These are phyloP conservation scores for Thamnophis sirtalis DNA, from an alignment of 2,113 vertebrate species.

Conservation along the genomic window DNA sequence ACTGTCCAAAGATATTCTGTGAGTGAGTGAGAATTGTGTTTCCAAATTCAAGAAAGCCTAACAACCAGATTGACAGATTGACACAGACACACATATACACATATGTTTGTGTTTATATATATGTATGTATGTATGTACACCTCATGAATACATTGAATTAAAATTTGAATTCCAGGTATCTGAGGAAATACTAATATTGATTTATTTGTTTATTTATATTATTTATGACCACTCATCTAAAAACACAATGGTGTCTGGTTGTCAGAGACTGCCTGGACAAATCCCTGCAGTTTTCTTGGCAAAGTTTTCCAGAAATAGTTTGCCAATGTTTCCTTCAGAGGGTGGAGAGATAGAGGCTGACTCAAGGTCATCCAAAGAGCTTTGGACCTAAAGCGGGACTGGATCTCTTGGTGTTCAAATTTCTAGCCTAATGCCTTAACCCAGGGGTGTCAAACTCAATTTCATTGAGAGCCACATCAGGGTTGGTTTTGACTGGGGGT, in stretches of 20 bases:
- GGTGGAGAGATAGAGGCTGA: too few relatives aligned
- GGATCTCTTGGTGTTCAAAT: too few relatives aligned
- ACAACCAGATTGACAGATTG: background rate
- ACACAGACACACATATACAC: background rate
- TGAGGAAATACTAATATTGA: background rate
- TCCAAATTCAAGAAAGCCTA: background rate
- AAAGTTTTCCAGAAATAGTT: too few relatives aligned
- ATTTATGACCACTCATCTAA: background rate
- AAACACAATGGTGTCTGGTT: background rate
- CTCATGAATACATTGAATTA: background rate
- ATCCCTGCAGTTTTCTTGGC: too few relatives aligned
- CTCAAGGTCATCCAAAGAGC: too few relatives aligned
- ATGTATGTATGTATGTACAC: background rate
- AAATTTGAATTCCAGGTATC: background rate
- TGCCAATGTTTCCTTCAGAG: too few relatives aligned
- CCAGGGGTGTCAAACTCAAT: too few relatives aligned
- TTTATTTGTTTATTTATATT: background rate
- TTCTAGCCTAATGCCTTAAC: too few relatives aligned
- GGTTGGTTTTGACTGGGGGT: too few relatives aligned
- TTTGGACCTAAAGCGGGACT: too few relatives aligned
- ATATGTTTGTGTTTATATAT: background rate
- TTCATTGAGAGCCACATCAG: too few relatives aligned
- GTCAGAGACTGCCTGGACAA: too few relatives aligned
- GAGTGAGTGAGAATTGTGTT: background rate
- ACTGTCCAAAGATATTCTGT: background rate